Evolutionary conservation across 2,797 vertebrate genomes (phyloP), one percentile per base, ranked within the genome.

Genomic region (Pelobates cultripes): DNA sequence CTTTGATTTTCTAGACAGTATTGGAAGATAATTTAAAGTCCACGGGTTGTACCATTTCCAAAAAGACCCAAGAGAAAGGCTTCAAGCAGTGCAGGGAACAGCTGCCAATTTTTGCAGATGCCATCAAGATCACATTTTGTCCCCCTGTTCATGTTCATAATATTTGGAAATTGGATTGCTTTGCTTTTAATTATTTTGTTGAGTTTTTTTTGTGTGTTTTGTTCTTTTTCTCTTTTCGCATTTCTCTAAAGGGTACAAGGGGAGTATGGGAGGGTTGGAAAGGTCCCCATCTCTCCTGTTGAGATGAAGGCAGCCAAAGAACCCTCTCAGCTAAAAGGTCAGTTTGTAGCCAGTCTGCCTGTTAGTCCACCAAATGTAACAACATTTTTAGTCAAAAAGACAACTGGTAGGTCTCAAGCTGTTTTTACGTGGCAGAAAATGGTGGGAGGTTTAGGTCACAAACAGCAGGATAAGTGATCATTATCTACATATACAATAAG

Each of bases 91-190:
- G 51, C 5, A 17, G 66, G 47, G 15, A 4, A 53, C 13, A 4
- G 42, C n/a, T 70, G 55, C 63, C 64, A 69, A 44, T 15, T 55
- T 4, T 57, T 14, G 43, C 63, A 74, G 66, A 69, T 3, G 44
- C 13, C 10, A 15, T 41, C 57, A 9, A 12, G 15, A 41, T 43
- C 71, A 43, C 68, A 28, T 61, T 63, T 71, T 71, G 2, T 70
- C 45, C n/a, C 43, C 13, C 66, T 68, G 43, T 70, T 69, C 42
- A 3, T 53, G 60, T 75, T 75, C 53, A 44, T 41, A 75, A 69
- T 51, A 68, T 44, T 81, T 81, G 67, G 73, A 61, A 43, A 71
- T 70, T 42, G 64, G 64, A 42, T 75, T 71, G 80, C 73, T 71
- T 76, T 81, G 80, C 55, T n/a, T 69, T 80, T 17, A 1, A 64